Evolutionary conservation across 2,888 invertebrate species (phyloP), one percentile per base, ranked within the genome.

Genomic region (Drosophila koepferae): DNA sequence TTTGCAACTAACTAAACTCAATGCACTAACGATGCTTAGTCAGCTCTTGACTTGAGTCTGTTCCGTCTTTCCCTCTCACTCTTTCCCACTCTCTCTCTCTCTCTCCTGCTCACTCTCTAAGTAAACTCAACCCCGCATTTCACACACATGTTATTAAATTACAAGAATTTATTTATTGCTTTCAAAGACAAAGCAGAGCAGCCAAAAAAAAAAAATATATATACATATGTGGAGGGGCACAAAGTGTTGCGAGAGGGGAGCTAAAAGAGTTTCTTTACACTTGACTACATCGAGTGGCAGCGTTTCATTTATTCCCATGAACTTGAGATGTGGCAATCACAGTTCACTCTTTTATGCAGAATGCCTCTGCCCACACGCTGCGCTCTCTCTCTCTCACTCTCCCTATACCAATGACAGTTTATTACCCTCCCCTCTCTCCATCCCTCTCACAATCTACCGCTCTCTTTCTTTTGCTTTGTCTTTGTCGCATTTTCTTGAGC

Each of bases 261-360:
- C 6, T 10, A 41, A 10, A 14, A 49, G 49, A 40, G 60, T 40
- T 28, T 28, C 40, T 60, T 86, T 74, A 83, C 82, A 83, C 82
- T 83, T 78, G 86, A 83, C 84, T 86, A 75, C 68, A 56, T 48
- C 55, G 71, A 70, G 74, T 56, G 70, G 63, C 83, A 58, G 72
- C 64, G 65, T 69, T 83, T 20, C 51, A 36, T 36, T 83, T 76
- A 72, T 85, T 85, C 84, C 84, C 84, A 85, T 89, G 84, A 84
- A 86, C 84, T 84, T 76, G 72, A 67, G 51, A 44, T 58, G 36
- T 65, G 62, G 85, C 76, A 85, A 79, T 71, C 87, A 62, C 87
- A 62, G 72, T 72, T 73, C 65, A 68, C 66, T 79, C 74, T 71
- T 61, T 67, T 65, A 82, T 72, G 79, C 87, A 81, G 67, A 81